Base-by-base conservation (phyloP, 2,113 vertebrate species). In the Amphilophus citrinellus region DNA sequence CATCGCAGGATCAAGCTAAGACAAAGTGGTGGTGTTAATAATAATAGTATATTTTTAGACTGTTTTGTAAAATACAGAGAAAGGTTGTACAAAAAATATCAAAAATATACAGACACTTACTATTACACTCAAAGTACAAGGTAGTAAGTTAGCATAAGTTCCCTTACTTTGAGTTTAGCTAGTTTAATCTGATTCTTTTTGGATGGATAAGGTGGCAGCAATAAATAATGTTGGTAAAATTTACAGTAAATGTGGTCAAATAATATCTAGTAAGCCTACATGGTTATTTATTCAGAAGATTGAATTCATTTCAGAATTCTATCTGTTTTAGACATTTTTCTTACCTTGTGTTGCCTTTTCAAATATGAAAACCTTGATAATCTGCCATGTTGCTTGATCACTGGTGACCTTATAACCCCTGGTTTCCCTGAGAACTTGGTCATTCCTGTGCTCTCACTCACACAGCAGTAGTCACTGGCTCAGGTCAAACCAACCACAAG, bases 381-480 rank as follows among this genome's bases (percentile, higher is more conserved):
- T 32, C 17, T 22, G 53, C 60, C 57, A 62, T 3, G 6, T 27
- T 30, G 13, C 56, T 68, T 20, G 20, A 75, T 66, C 24, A 27
- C 35, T 6, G 65, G 20, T 89, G 92, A 93, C 92, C 88, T 79
- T 89, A 85, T 84, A 77, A 89, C 89, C 89, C 57, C 27, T 3
- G 1, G 32, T n/a, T 61, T 84, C 80, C 86, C 84, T 91, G 92
- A 84, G 92, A 94, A 93, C 60, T 47, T 47, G 50, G 61, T 84
- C 76, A 65, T 87, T 92, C 88, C 89, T 86, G 77, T 88, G 78
- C 75, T 91, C 89, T 92, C 84, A 84, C 66, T 92, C 84, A 83
- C 79, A 86, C 39, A 75, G 77, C 47, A 62, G 61, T 62, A 90
- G 87, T 90, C 84, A 80, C 35, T 68, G 53, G 57, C 87, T 66